These are phyloP conservation scores for Caenorhabditis doughertyi DNA, from an alignment of 2,888 invertebrate genomes.

Conservation along the genomic window DNA sequence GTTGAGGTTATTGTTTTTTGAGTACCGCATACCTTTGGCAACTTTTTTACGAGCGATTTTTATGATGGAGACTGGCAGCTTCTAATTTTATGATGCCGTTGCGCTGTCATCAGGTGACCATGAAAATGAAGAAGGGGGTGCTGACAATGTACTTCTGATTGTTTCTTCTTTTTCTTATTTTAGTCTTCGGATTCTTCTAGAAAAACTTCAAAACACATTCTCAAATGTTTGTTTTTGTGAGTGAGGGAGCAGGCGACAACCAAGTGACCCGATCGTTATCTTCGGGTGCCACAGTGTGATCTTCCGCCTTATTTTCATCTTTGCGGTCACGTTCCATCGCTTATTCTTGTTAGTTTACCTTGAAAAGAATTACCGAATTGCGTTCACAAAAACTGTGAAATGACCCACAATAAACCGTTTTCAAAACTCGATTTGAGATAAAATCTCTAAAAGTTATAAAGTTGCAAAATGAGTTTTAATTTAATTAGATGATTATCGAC, in stretches of 20 bases:
- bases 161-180: background rate
- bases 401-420: conserved; percentile 47
- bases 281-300: conserved; percentile 33
- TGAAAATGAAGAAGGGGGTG: conserved; percentile 2
- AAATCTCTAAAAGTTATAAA: conserved; percentile 45
- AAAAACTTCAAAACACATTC: background rate
- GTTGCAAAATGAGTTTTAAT: conserved; percentile 45
- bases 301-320: conserved; percentile 25
- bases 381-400: conserved; percentile 29
- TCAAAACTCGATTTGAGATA: conserved; percentile 20
- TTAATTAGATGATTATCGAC: conserved; percentile 54
- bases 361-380: conserved; percentile 21
- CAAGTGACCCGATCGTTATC: conserved; percentile 57
- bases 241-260: conserved; percentile 31
- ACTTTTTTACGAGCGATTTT: conserved; percentile 51
- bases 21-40: conserved; percentile 48
- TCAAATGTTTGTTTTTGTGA: conserved; percentile 14
- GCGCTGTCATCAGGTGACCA: conserved; percentile 44
- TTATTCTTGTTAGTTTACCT: conserved; percentile 36
- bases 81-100: conserved; percentile 51
- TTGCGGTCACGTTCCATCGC: conserved; percentile 40
- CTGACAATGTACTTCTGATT: conserved; percentile 36
- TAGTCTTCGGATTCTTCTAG: background rate
- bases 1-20: conserved; percentile 38
- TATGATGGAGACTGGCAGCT: conserved; percentile 59